Evolutionary conservation across 2,113 vertebrate genomes (phyloP), one percentile per base, ranked within the genome.

Genomic region (Porphyrio hochstetteri): DNA sequence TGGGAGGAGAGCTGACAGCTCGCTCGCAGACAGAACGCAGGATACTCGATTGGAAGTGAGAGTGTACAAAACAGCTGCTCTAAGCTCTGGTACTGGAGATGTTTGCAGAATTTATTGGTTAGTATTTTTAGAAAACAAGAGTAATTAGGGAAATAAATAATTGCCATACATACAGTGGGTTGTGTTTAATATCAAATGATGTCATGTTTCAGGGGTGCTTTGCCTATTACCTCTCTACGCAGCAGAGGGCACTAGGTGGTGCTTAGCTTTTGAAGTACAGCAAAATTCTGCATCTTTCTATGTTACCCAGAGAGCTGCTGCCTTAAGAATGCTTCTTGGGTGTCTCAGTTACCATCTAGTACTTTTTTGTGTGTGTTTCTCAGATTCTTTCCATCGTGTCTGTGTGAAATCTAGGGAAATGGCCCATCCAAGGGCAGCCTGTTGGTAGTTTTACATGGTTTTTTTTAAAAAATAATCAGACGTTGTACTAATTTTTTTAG

Each of bases 171-270:
- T 53, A 28, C 57, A 78, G 5, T 50, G 8, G 50, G 61, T 1
- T 0, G 0, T 69, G 56, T 72, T 88, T 81, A 20, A 9, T 55
- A 65, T 52, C 57, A 12, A 60, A 56, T 92, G 82, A 93, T 88
- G 90, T 87, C 44, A 90, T 88, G 52, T 61, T 55, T 92, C 60
- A 53, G 56, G 12, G 46, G 4, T 29, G 81, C 59, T 92, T 78
- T 24, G 46, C 71, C 92, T 85, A 7, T 90, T 81, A 53, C 52
- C 50, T 67, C 76, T 84, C 48, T 60, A 25, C 69, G 68, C 82
- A 70, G 63, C 64, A 97, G 81, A 92, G 88, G 92, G 91, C 85
- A 88, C 79, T 93, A 19, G n/a, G 7, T 72, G 71, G 74, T 33
- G 57, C 92, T 87, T 31, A 70, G 78, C 80, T 95, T 44, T 71